Evolutionary conservation across 2,888 invertebrate species (phyloP), one percentile per base, ranked within the genome.

Genomic region (Corythucha ciliata): DNA sequence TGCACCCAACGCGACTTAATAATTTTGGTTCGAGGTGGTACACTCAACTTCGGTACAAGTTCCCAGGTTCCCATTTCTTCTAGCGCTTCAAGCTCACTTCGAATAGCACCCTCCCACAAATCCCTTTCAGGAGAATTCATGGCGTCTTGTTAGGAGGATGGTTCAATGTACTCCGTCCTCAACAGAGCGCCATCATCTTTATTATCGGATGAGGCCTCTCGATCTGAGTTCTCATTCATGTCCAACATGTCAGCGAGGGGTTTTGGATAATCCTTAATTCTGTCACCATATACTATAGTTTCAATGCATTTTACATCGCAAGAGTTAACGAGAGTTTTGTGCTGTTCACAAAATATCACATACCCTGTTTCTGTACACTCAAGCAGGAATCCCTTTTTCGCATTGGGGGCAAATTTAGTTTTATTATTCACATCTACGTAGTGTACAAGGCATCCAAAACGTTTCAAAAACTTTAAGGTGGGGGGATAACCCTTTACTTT

Each of bases 31-130:
- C 14, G 8, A 16, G 39, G 39, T 6, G 39, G 39, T 5, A 39
- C 4, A 16, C 39, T 39, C 12, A 33, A 14, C 20, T 18, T 45
- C 6, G 29, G 45, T 4, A 32, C 32, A 32, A 20, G 22, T 6
- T 45, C 45, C 45, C 45, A 45, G 20, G 45, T n/a, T n/a, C n/a
- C n/a, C n/a, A n/a, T n/a, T 45, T 42, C 26, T 42, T 24, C n/a
- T 7, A 26, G 27, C n/a, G 42, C 25, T 6, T 42, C 42, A 14
- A 42, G 26, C 16, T 42, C 42, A 42, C 27, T 29, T 7, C 42
- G 24, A 42, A 42, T 42, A 7, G 42, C 42, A 12, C 10, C 42
- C 42, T 42, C 42, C 42, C 42, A 42, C 5, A 42, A 27, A 24
- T 42, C 42, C 16, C 7, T 14, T 27, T 42, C 42, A 10, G 42